Evolutionary conservation across 2,888 invertebrate genomes (phyloP).

Genomic region (Digitonthophagus gazella): DNA sequence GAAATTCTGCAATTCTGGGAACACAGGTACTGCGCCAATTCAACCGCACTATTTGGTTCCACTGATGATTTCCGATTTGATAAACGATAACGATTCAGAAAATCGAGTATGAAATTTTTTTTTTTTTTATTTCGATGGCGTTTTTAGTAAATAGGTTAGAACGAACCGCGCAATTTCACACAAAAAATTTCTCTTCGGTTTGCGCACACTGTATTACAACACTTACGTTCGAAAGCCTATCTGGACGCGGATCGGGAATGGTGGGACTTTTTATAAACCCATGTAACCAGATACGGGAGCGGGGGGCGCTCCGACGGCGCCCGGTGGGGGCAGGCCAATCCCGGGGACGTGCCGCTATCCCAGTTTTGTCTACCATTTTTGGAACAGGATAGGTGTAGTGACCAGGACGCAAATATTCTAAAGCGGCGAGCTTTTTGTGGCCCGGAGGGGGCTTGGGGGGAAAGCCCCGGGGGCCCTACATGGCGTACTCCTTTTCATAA

Average conservation of each 20-base stretch:
- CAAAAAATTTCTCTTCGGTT: background rate
- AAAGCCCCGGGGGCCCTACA: conserved; percentile 6
- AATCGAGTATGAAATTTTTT: too few species aligned
- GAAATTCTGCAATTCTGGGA: background rate
- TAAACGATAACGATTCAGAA: too few species aligned
- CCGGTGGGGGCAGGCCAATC: conserved; percentile 35
- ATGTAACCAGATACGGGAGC: conserved; percentile 73
- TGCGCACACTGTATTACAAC: conserved; percentile 31
- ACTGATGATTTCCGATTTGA: too few species aligned
- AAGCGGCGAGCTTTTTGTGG: conserved; percentile 39
- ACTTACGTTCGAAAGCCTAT: conserved; percentile 98
- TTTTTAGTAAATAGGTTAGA: too few species aligned
- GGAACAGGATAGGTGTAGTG: conserved; percentile 54
- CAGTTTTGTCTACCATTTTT: conserved; percentile 63
- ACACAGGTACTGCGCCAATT: background rate
- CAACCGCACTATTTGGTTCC: too few species aligned
- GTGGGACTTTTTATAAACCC: conserved; percentile 73
- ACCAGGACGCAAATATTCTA: conserved; percentile 41
- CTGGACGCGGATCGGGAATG: conserved; percentile 77
- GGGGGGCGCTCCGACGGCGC: conserved; percentile 43
- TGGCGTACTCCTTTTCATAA: conserved; percentile 32
- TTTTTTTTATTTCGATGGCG: background rate
- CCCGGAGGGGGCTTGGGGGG: background rate
- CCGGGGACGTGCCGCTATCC: conserved; percentile 38
- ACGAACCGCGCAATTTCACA: too few species aligned